These are phyloP conservation scores for Characodon lateralis DNA, from an alignment of 2,797 vertebrate species.

Conservation along the genomic window DNA sequence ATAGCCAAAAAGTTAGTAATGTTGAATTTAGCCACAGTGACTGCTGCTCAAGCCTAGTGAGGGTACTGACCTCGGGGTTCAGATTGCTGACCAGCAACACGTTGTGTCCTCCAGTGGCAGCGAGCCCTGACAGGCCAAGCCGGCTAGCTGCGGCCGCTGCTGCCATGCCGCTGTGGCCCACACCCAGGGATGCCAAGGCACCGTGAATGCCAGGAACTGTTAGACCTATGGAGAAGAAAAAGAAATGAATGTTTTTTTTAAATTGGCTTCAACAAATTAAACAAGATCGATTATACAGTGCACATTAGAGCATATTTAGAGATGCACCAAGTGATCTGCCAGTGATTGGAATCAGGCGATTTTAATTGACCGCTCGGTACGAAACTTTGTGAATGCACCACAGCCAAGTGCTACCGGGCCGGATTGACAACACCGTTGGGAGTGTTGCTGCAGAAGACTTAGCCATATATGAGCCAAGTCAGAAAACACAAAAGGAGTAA, in stretches of 20 bases:
- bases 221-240: conserved; percentile 76
- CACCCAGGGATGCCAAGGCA: conserved; percentile 87
- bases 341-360: background rate
- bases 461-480: too few species aligned
- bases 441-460: too few species aligned
- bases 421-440: too few species aligned
- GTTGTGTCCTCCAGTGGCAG: conserved; percentile 83
- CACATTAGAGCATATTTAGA: background rate
- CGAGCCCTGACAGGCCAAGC: conserved; percentile 87
- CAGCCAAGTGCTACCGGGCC: background rate
- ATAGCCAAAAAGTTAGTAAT: conserved; percentile 22
- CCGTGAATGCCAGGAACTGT: conserved; percentile 88
- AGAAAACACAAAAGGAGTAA: too few species aligned
- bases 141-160: conserved; percentile 89
- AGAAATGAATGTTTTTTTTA: background rate
- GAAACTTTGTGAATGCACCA: background rate
- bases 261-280: background rate
- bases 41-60: background rate
- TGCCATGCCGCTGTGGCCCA: conserved; percentile 82
- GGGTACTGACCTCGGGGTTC: conserved; percentile 92
- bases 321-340: background rate
- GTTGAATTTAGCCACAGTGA: conserved; percentile 1
- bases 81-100: conserved; percentile 98
- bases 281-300: background rate
- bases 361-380: too few species aligned